Conservation (phyloP, 2,888 invertebrate species). For the Opisthograptis luteolata region DNA sequence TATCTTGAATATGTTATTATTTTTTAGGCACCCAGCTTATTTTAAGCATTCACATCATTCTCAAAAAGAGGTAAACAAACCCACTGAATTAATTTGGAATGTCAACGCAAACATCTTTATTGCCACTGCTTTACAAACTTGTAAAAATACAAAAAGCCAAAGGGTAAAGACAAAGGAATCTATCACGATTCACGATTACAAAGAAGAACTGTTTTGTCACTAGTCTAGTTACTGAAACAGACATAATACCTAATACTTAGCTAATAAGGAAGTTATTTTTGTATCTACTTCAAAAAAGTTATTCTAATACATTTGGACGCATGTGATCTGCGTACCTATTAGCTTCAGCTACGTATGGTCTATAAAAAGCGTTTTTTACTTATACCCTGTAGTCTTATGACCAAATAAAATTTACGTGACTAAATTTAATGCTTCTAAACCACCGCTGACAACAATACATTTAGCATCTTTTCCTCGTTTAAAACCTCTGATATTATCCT, state of each 20-base stretch:
- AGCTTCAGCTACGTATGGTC: slow-evolving; percentile 1
- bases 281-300: neutral
- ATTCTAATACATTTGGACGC: neutral
- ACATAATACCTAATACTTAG: too few relatives aligned
- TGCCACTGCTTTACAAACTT: too few relatives aligned
- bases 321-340: neutral
- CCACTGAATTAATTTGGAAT: neutral
- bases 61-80: neutral
- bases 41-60: neutral
- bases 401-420: slow-evolving; percentile 1
- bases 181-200: neutral
- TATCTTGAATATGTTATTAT: neutral
- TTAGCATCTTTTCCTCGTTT: neutral
- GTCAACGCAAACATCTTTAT: neutral
- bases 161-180: neutral
- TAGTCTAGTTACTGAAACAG: too few relatives aligned
- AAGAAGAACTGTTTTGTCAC: neutral
- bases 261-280: too few relatives aligned
- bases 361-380: neutral
- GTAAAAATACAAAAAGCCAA: neutral
- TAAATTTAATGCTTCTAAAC: neutral
- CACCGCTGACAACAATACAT: neutral
- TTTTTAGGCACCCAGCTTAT: neutral
- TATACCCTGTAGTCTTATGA: neutral
- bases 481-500: neutral